Evolutionary conservation across 2,888 invertebrate species (phyloP), one percentile per base, ranked within the genome.

Genomic region (Parapristionchus giblindavisi): DNA sequence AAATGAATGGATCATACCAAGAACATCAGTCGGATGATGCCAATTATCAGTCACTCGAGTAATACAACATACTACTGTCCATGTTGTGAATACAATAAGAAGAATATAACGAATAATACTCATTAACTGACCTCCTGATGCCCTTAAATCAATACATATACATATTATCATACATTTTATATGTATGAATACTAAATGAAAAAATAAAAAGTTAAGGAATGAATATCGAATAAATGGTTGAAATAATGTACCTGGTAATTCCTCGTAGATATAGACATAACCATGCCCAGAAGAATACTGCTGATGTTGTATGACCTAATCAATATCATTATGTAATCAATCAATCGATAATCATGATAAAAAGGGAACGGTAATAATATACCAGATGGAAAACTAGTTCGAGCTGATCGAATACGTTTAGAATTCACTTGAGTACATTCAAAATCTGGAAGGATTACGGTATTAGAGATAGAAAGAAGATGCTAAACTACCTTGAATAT

Each of bases 1-100:
- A 43, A 14, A 8, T 43, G 8, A 43, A 14, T 43, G 43, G 43
- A 43, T 17, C 51, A 79, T 77, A 77, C 85, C 88, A 14, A 85
- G 68, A 24, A 88, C 88, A 79, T 88, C 88, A 21, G 87, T 83
- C 21, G 81, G 81, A 76, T 81, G 83, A 77, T 88, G 88, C 88
- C 88, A 88, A 75, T 79, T 79, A 76, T 88, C 88, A 34, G 85
- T 86, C 38, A 88, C 83, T 61, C 88, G 77, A 2, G 83, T 81
- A 11, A 84, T 77, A n/a, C 83, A 85, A 74, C 79, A 79, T 17
- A 84, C 60, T 17, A 78, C 1, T 5, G 80, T 79, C 83, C 83
- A 83, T 17, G 77, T 32, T 11, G 76, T 61, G 66, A 77, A 79
- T 21, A 78, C 11, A 11, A 80, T 77, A 17, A 83, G 60, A 40